Percentiles rank a stretch among this genome's conserved stretches.
These are phyloP conservation scores for Diloba caeruleocephala DNA, from an alignment of 2,888 invertebrate species.

Conservation along the genomic window DNA sequence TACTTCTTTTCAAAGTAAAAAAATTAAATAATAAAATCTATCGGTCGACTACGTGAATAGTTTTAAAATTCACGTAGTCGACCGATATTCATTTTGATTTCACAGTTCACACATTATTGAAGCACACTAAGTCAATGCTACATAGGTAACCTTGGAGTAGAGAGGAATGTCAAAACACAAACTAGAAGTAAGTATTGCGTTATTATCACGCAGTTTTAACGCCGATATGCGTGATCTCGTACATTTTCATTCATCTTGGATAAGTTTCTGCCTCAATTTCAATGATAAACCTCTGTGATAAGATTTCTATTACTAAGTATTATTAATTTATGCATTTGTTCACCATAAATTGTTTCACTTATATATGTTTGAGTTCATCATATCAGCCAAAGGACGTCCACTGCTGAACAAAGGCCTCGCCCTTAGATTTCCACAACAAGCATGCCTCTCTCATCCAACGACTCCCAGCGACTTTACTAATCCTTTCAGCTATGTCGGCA, in stretches of 20 bases:
- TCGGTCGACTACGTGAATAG: slow-evolving; percentile 23
- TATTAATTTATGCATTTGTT: no score
- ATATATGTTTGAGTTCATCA: no score
- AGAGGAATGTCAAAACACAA: slow-evolving; percentile 55
- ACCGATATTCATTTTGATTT: no score
- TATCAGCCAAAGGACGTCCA: no score
- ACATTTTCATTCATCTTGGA: slow-evolving; percentile 12
- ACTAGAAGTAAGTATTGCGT: slow-evolving; percentile 54
- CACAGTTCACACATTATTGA: slow-evolving; percentile 40
- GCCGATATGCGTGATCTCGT: slow-evolving; percentile 43
- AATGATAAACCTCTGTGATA: neutral
- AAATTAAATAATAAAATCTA: slow-evolving; percentile 6
- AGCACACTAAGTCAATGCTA: slow-evolving; percentile 42
- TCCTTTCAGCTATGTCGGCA: no score
- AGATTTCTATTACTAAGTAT: no score
- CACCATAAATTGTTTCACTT: no score
- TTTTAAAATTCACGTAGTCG: slow-evolving; percentile 38
- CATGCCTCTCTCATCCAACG: no score
- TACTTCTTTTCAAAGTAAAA: neutral
- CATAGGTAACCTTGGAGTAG: slow-evolving; percentile 42
- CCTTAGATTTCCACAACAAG: no score
- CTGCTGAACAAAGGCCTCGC: no score
- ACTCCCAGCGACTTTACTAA: no score
- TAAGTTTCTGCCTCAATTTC: neutral
- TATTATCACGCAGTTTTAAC: slow-evolving; percentile 52